Conservation (phyloP, 1,140 invertebrate species). For the Pentalonia nigronervosa region DNA sequence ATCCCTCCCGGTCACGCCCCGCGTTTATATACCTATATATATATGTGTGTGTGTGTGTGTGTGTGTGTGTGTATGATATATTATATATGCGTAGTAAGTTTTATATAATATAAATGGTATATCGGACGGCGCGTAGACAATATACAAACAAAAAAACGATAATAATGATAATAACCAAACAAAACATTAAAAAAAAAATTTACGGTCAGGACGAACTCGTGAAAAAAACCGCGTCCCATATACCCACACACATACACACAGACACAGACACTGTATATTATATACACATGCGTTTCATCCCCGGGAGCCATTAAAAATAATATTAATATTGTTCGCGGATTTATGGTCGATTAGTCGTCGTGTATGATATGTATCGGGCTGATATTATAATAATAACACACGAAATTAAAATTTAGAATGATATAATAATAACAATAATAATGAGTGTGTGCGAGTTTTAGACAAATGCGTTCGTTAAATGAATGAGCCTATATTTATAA, state of each 20-base stretch:
- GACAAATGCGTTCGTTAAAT: conserved; percentile 49
- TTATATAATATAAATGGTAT: conserved; percentile 13
- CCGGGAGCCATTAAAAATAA: conserved; percentile 34
- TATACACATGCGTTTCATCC: neutral
- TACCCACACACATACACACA: neutral
- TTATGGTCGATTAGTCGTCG: conserved; percentile 52
- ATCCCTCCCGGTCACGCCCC: neutral
- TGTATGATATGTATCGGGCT: neutral
- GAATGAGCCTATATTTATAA: neutral
- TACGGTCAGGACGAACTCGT: conserved; percentile 26
- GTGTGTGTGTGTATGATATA: neutral
- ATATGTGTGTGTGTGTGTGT: too few species aligned
- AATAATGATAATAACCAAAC: neutral
- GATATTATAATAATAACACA: neutral
- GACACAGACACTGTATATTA: too few species aligned
- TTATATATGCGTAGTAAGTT: neutral
- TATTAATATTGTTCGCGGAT: conserved; percentile 53
- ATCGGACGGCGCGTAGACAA: neutral
- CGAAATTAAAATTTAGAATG: neutral
- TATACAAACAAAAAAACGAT: neutral
- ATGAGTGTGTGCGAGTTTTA: neutral
- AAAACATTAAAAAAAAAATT: neutral
- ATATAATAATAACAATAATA: neutral
- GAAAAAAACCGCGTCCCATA: neutral
- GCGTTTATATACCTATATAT: too few species aligned